These are phyloP conservation scores for Pangasius sanitwongsei DNA, from an alignment of 2,797 vertebrate species.

Conservation along the genomic window DNA sequence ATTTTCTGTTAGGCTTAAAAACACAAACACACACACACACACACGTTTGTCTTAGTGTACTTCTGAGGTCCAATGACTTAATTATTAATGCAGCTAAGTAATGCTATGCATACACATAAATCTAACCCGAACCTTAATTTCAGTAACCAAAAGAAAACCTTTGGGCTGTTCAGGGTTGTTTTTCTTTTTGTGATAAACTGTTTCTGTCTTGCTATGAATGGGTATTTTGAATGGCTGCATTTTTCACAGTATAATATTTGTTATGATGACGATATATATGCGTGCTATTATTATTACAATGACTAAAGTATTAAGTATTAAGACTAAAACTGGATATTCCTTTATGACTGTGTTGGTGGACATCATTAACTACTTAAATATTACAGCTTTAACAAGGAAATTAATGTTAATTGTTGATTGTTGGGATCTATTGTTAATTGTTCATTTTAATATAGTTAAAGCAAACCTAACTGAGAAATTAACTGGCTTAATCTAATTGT, in stretches of 20 bases:
- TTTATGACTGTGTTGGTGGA: neutral
- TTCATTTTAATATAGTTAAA: neutral
- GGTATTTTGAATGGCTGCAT: neutral
- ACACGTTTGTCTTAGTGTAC: neutral
- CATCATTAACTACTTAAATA: neutral
- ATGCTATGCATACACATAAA: neutral
- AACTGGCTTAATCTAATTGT: neutral
- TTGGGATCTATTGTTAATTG: neutral
- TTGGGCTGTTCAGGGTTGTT: neutral
- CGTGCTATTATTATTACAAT: neutral
- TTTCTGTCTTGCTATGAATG: neutral
- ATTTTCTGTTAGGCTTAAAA: constrained; percentile 5
- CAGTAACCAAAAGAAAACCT: neutral
- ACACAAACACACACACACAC: neutral
- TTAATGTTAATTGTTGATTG: neutral
- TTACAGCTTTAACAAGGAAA: neutral
- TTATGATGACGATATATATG: neutral
- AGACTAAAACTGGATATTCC: neutral
- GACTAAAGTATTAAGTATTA: neutral
- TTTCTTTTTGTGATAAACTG: neutral
- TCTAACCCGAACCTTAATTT: neutral
- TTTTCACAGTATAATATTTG: neutral
- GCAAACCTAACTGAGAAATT: neutral
- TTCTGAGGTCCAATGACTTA: neutral
- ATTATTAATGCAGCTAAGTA: neutral